These are phyloP conservation scores for Scelioninae gen. 2 DNA, from an alignment of 2,888 invertebrate species.

Conservation along the genomic window DNA sequence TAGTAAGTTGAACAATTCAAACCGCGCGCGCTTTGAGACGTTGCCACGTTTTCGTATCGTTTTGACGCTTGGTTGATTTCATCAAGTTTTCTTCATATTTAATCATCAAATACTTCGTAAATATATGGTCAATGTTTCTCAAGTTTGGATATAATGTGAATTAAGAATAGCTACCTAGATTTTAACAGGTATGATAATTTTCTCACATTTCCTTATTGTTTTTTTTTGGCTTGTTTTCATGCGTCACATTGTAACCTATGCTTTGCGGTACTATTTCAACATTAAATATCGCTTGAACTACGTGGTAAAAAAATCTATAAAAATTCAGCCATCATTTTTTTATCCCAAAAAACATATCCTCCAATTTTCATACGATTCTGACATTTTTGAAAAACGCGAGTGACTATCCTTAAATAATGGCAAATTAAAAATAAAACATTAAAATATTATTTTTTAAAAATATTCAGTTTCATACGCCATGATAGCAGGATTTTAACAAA, in stretches of 20 bases:
- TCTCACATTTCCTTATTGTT: background rate
- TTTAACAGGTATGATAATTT: background rate
- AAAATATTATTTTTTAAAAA: too few species aligned
- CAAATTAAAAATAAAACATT: too few species aligned
- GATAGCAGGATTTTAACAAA: too few species aligned
- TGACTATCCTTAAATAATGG: slow-evolving; percentile 4
- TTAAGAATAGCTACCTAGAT: background rate
- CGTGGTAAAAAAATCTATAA: slow-evolving; percentile 1
- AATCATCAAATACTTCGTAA: background rate
- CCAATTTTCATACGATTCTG: slow-evolving; percentile 2
- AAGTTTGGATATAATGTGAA: slow-evolving; percentile 1
- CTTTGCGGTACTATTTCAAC: too few species aligned
- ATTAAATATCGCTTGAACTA: background rate
- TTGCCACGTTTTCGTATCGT: slow-evolving; percentile 2
- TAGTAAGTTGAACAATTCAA: slow-evolving; percentile 1
- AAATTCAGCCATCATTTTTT: background rate
- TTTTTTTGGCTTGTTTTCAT: slow-evolving; percentile 1
- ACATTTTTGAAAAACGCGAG: slow-evolving; percentile 7
- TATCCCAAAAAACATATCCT: background rate
- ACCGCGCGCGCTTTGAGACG: background rate
- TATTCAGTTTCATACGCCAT: too few species aligned
- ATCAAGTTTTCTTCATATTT: background rate
- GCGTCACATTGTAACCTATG: slow-evolving; percentile 3
- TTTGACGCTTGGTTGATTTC: slow-evolving; percentile 1
- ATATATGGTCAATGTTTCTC: slow-evolving; percentile 2